Evolutionary conservation across 2,113 vertebrate genomes (phyloP).

Genomic region (Scortum barcoo): DNA sequence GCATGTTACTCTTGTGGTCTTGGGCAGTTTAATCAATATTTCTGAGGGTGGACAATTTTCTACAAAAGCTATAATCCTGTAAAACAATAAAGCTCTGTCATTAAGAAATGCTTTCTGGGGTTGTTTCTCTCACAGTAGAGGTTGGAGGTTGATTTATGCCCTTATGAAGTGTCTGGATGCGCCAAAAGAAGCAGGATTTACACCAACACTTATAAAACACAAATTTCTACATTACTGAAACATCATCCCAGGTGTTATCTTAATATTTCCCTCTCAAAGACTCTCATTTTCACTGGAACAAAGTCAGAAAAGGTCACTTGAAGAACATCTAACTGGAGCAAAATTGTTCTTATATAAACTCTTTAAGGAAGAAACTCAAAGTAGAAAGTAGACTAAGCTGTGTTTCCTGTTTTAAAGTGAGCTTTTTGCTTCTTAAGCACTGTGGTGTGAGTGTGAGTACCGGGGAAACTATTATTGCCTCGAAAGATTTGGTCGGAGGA

Average conservation of each 20-base stretch:
- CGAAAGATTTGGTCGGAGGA: slow-evolving; percentile 58
- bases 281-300: not conserved
- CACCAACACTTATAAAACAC: not conserved
- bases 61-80: slow-evolving; percentile 57
- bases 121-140: slow-evolving; percentile 43
- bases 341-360: slow-evolving; percentile 26
- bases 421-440: slow-evolving; percentile 56
- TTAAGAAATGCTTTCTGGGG: slow-evolving; percentile 56
- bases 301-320: slow-evolving; percentile 29
- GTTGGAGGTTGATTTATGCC: slow-evolving; percentile 44
- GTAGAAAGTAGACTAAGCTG: no score
- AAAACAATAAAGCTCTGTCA: slow-evolving; percentile 62
- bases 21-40: slow-evolving; percentile 68
- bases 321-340: slow-evolving; percentile 38
- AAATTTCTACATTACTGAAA: not conserved
- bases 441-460: slow-evolving; percentile 25
- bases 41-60: slow-evolving; percentile 61
- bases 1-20: slow-evolving; percentile 21
- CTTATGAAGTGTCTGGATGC: slow-evolving; percentile 2
- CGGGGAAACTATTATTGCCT: slow-evolving; percentile 61
- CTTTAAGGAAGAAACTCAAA: slow-evolving; percentile 26
- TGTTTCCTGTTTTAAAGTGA: slow-evolving; percentile 48
- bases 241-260: not conserved
- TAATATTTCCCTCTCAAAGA: slow-evolving; percentile 6
- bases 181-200: slow-evolving; percentile 4